Percentiles rank a stretch among this genome's conserved stretches.
phyloP scores from a whole-genome alignment of 92 coral and sea anemone species.

The Palythoa caribaeorum region DNA sequence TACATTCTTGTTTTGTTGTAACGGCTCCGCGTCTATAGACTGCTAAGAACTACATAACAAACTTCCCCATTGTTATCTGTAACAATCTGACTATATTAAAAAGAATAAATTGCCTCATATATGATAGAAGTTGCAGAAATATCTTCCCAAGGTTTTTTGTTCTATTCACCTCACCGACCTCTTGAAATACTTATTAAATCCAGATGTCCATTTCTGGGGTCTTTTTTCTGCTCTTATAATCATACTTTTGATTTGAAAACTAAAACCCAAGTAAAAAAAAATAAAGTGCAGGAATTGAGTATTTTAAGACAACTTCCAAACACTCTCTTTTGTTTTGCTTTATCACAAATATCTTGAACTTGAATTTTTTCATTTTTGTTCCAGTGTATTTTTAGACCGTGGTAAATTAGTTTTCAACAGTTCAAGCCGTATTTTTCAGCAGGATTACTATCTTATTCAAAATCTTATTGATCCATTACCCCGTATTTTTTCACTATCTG shows the following conservation, averaged over 20 bases:
- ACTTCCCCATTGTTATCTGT: not conserved
- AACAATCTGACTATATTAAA: conserved; percentile 3
- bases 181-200: conserved; percentile 5
- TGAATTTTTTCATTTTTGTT: not conserved
- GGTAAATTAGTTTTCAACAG: conserved; percentile 34
- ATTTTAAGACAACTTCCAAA: not conserved
- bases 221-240: not conserved
- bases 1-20: not conserved
- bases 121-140: conserved; percentile 26
- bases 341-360: not conserved
- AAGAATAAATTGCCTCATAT: conserved; percentile 25
- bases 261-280: not conserved
- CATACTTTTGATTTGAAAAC: not conserved
- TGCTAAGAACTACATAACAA: not conserved
- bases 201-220: not conserved
- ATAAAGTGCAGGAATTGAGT: not conserved
- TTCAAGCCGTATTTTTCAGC: conserved; percentile 21
- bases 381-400: not conserved
- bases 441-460: conserved; percentile 13
- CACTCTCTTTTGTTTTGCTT: not conserved
- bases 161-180: conserved; percentile 20
- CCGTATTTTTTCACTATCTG: conserved; percentile 23
- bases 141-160: not conserved
- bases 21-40: not conserved
- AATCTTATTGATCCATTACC: conserved; percentile 41